These are phyloP conservation scores for Nycteola revayana DNA, from an alignment of 2,888 invertebrate genomes.

Conservation along the genomic window DNA sequence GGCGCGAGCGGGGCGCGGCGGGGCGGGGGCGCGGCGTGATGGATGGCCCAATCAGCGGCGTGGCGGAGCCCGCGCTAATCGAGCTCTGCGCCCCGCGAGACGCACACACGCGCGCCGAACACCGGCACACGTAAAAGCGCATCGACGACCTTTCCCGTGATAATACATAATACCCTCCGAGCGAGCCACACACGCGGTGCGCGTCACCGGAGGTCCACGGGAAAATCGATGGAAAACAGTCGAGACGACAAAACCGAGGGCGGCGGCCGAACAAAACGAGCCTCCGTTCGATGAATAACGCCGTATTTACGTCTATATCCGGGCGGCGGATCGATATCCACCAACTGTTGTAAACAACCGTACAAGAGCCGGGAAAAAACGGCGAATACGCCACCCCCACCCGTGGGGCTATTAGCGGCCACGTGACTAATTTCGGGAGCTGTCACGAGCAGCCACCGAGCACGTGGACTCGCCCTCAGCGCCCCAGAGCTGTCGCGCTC, in stretches of 20 bases:
- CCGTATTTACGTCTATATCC: constrained; percentile 64
- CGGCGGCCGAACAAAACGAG: constrained; percentile 47
- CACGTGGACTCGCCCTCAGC: constrained; percentile 54
- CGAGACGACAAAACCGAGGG: constrained; percentile 53
- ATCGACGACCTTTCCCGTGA: constrained; percentile 56
- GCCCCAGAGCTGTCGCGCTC: constrained; percentile 14
- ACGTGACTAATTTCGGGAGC: constrained; percentile 80
- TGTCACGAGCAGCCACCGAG: constrained; percentile 67
- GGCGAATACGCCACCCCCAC: constrained; percentile 59
- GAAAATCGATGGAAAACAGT: constrained; percentile 74
- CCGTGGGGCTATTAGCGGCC: constrained; percentile 71
- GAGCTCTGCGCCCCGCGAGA: constrained; percentile 71
- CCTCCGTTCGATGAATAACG: constrained; percentile 62
- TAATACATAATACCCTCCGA: constrained; percentile 46
- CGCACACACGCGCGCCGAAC: constrained; percentile 47
- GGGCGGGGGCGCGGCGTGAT: constrained; percentile 60
- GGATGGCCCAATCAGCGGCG: constrained; percentile 83
- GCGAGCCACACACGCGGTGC: constrained; percentile 23
- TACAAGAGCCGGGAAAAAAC: constrained; percentile 65
- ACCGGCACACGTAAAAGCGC: constrained; percentile 63
- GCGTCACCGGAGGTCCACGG: constrained; percentile 36
- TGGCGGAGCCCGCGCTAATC: constrained; percentile 76
- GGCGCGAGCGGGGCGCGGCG: constrained; percentile 46
- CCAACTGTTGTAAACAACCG: constrained; percentile 79
- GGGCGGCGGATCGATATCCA: constrained; percentile 72